Percentiles rank a stretch among this genome's conserved stretches.
Evolutionary conservation across 2,797 vertebrate species (phyloP).

Genomic region (Catostomus latipinnis): DNA sequence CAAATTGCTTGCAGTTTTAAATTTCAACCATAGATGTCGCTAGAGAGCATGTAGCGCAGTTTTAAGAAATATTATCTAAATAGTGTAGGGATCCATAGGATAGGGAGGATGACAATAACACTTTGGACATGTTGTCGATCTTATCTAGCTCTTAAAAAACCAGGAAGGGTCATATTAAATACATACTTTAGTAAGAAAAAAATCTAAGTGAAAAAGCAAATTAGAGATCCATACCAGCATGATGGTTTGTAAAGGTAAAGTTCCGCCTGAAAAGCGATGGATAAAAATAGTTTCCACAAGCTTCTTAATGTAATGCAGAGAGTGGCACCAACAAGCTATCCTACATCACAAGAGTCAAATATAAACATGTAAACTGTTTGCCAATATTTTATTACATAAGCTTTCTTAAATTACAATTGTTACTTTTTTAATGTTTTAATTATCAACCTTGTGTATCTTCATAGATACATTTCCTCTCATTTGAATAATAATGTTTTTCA

Average conservation of each 20-base stretch:
- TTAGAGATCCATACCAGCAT: slow-evolving; percentile 66
- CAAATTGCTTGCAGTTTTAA: too few relatives aligned
- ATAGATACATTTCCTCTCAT: not conserved
- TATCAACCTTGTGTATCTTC: too few relatives aligned
- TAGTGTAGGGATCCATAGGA: too few relatives aligned
- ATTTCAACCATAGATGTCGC: too few relatives aligned
- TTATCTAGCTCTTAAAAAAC: too few relatives aligned
- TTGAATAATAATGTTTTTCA: slow-evolving; percentile 25
- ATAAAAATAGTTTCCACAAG: slow-evolving; percentile 79
- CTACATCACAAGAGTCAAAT: slow-evolving; percentile 59
- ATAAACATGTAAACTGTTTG: not conserved
- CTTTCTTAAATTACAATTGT: not conserved
- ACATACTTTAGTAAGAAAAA: not conserved
- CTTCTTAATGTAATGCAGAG: slow-evolving; percentile 79
- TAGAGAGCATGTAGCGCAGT: too few relatives aligned
- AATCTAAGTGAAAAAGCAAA: not conserved
- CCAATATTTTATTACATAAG: not conserved
- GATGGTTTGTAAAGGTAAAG: slow-evolving; percentile 73
- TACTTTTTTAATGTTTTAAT: not conserved
- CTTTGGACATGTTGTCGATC: too few relatives aligned
- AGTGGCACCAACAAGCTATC: slow-evolving; percentile 79
- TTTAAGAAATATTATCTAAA: too few relatives aligned
- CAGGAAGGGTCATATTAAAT: too few relatives aligned
- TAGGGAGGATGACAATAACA: too few relatives aligned
- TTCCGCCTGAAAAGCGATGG: slow-evolving; percentile 77